phyloP scores from a whole-genome alignment of 1,140 invertebrate species.

The Drosophila teissieri region DNA sequence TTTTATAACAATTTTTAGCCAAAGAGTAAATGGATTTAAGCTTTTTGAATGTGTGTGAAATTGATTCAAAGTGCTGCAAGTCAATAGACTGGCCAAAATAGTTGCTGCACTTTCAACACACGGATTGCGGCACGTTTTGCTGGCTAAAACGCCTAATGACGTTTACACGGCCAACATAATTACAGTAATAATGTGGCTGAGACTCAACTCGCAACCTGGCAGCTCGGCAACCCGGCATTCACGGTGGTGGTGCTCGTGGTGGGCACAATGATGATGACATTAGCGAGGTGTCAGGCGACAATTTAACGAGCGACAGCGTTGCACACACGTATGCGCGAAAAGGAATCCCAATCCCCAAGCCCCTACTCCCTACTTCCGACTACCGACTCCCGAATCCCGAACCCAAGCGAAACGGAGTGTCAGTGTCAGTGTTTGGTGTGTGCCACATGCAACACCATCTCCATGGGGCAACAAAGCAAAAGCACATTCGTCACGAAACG shows the following conservation, averaged over 20 bases:
- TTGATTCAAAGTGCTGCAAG: slow-evolving; percentile 3
- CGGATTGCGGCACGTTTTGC: slow-evolving; percentile 45
- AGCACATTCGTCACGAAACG: slow-evolving; percentile 76
- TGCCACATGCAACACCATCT: slow-evolving; percentile 63
- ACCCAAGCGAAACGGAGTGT: background rate
- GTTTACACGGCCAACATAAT: slow-evolving; percentile 81
- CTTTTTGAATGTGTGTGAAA: slow-evolving; percentile 14
- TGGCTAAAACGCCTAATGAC: slow-evolving; percentile 75
- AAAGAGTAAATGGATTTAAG: slow-evolving; percentile 4
- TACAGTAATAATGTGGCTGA: slow-evolving; percentile 78
- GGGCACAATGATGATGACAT: slow-evolving; percentile 66
- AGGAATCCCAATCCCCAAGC: slow-evolving; percentile 54
- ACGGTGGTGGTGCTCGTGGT: slow-evolving; percentile 1
- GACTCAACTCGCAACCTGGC: slow-evolving; percentile 22
- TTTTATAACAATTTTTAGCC: background rate
- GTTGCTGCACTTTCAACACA: slow-evolving; percentile 22
- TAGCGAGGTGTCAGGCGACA: slow-evolving; percentile 80
- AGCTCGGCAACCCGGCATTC: background rate
- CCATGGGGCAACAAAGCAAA: slow-evolving; percentile 46
- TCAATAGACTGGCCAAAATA: background rate
- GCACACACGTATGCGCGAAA: slow-evolving; percentile 63
- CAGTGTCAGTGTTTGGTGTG: slow-evolving; percentile 35
- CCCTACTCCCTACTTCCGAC: no score
- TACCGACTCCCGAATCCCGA: no score
- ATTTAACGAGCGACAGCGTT: slow-evolving; percentile 67